These are phyloP conservation scores for Megalops atlanticus DNA, from an alignment of 2,113 vertebrate genomes.

Conservation along the genomic window DNA sequence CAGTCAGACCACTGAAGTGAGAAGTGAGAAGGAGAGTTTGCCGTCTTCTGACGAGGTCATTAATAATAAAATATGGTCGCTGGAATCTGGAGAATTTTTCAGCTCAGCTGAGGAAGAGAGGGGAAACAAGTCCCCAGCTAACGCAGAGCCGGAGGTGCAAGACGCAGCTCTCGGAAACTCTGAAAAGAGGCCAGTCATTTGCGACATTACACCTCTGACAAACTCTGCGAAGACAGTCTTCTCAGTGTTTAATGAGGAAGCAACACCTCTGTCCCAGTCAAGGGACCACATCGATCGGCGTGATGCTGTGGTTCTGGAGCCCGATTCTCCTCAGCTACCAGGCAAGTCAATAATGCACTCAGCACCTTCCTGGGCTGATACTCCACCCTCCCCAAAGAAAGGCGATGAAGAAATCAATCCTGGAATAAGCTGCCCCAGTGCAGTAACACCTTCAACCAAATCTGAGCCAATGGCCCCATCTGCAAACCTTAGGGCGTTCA, in stretches of 20 bases:
- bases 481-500: conserved; percentile 66
- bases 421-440: conserved; percentile 73
- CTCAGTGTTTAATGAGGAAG: conserved; percentile 79
- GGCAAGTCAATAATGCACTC: conserved; percentile 91
- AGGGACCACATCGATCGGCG: conserved; percentile 79
- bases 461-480: conserved; percentile 68
- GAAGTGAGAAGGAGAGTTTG: conserved; percentile 50
- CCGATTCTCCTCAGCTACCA: conserved; percentile 81
- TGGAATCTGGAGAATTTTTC: conserved; percentile 52
- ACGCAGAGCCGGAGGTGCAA: conserved; percentile 47
- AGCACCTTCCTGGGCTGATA: conserved; percentile 82
- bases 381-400: conserved; percentile 76
- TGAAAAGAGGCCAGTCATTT: conserved; percentile 77
- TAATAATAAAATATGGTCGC: conserved; percentile 55
- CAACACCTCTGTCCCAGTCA: conserved; percentile 69
- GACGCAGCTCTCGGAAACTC: conserved; percentile 66
- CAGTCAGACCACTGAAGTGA: conserved; percentile 47
- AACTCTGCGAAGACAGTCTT: conserved; percentile 75
- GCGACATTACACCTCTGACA: conserved; percentile 76
- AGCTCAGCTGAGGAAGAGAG: conserved; percentile 53
- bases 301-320: conserved; percentile 76
- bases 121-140: conserved; percentile 47
- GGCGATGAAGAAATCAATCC: conserved; percentile 77
- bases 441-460: conserved; percentile 71
- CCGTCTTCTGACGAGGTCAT: conserved; percentile 53